phyloP scores from a whole-genome alignment of 2,113 vertebrate species.

The Megaceryle torquata region DNA sequence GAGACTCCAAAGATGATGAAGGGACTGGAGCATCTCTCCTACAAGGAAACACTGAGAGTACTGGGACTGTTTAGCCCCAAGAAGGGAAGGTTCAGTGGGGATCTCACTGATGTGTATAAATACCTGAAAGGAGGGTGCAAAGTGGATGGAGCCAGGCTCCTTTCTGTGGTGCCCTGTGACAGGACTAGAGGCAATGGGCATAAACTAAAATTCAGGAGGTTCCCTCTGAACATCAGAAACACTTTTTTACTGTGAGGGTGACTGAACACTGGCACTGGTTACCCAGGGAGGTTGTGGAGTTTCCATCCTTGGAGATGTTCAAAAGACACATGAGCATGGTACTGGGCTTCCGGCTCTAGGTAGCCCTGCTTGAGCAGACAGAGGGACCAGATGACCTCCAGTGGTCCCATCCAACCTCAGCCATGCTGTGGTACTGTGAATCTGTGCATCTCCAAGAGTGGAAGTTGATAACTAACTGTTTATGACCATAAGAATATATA shows the following conservation, averaged over 20 bases:
- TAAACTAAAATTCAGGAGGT: not conserved
- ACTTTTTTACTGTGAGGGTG: not conserved
- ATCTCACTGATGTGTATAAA: not conserved
- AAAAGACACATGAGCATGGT: not conserved
- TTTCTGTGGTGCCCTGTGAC: not conserved
- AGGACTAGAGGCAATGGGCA: not conserved
- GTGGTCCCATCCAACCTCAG: not conserved
- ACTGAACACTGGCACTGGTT: not conserved
- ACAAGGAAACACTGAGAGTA: not conserved
- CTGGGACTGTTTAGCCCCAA: not conserved
- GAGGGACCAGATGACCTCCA: not conserved
- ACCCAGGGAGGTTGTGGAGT: not conserved
- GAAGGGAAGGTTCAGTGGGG: not conserved
- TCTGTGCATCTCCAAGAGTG: not conserved
- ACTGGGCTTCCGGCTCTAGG: not conserved
- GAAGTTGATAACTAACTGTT: not conserved
- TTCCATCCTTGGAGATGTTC: not conserved
- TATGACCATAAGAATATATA: not conserved
- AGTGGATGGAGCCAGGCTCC: not conserved
- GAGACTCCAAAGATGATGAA: not conserved
- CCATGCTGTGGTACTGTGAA: not conserved
- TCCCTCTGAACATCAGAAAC: not conserved
- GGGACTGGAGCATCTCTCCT: not conserved
- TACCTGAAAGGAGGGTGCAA: not conserved
- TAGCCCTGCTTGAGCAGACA: not conserved